A percentile compares a stretch with the other conserved stretches of the same genome.
phyloP scores from a whole-genome alignment of 2,797 vertebrate genomes.

The Scomberomorus guttatus region DNA sequence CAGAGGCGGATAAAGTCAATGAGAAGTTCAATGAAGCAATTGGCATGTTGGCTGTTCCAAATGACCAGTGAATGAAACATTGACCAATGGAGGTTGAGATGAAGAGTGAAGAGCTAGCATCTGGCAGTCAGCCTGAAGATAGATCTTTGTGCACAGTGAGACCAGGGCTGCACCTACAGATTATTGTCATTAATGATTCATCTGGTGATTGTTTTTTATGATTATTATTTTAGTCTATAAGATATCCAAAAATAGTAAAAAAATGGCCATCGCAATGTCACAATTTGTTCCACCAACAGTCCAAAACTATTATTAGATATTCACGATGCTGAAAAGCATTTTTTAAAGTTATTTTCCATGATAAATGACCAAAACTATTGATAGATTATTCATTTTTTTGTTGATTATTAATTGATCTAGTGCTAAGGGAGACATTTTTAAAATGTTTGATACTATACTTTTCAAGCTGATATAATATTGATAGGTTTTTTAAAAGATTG shows the following conservation, averaged over 20 bases:
- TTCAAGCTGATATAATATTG: no score
- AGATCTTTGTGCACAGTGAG: not conserved
- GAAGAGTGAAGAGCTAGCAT: not conserved
- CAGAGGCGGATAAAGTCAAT: not conserved
- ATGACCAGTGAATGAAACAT: slow-evolving; percentile 18
- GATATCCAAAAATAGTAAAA: no score
- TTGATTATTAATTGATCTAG: no score
- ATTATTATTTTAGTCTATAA: not conserved
- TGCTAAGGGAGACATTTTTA: not conserved
- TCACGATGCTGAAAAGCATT: no score
- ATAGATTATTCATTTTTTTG: no score
- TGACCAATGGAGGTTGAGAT: not conserved
- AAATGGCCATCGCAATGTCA: not conserved
- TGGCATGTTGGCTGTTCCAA: not conserved
- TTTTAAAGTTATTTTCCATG: no score
- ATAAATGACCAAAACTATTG: not conserved
- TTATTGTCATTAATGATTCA: not conserved
- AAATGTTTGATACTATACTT: not conserved
- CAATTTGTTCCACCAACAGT: not conserved
- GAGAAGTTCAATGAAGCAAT: slow-evolving; percentile 29
- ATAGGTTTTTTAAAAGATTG: no score
- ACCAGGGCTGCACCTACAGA: not conserved
- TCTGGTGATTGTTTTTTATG: not conserved
- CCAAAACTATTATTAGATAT: not conserved
- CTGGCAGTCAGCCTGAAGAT: not conserved